phyloP scores from a whole-genome alignment of 2,888 invertebrate species.

The Lingula anatina region DNA sequence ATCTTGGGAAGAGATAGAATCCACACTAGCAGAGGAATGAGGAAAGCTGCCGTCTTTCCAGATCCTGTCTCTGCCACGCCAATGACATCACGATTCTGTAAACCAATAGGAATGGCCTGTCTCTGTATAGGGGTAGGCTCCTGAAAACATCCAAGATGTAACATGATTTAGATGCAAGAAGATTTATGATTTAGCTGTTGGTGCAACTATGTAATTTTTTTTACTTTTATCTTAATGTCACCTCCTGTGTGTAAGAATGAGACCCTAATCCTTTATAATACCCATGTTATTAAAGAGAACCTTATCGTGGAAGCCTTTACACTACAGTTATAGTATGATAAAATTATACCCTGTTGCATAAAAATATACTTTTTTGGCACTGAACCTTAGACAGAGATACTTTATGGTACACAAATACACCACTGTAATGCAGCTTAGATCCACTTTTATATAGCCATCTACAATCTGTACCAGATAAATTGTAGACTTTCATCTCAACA shows the following conservation, averaged over 20 bases:
- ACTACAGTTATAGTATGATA: too few species aligned
- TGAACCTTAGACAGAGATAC: background rate
- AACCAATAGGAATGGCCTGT: conserved; percentile 97
- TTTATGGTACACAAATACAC: background rate
- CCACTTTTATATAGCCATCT: too few species aligned
- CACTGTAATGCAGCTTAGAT: background rate
- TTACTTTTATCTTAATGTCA: too few species aligned
- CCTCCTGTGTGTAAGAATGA: too few species aligned
- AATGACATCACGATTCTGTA: conserved; percentile 75
- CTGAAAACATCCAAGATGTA: conserved; percentile 26
- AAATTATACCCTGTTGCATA: background rate
- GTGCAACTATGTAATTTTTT: too few species aligned
- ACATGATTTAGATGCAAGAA: background rate
- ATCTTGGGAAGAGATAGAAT: conserved; percentile 96
- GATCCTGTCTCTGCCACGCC: conserved; percentile 99
- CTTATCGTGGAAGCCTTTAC: too few species aligned
- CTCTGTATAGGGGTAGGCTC: conserved; percentile 99
- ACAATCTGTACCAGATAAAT: too few species aligned
- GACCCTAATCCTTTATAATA: too few species aligned
- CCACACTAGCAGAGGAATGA: conserved; percentile 95
- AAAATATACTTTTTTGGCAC: background rate
- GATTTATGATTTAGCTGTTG: too few species aligned
- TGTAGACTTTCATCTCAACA: too few species aligned
- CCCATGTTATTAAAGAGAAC: too few species aligned
- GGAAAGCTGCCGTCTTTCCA: conserved; percentile 97